A percentile compares a stretch with the other conserved stretches of the same genome.
These are phyloP conservation scores for Drosophila lacicola DNA, from an alignment of 2,888 invertebrate species.

Conservation along the genomic window DNA sequence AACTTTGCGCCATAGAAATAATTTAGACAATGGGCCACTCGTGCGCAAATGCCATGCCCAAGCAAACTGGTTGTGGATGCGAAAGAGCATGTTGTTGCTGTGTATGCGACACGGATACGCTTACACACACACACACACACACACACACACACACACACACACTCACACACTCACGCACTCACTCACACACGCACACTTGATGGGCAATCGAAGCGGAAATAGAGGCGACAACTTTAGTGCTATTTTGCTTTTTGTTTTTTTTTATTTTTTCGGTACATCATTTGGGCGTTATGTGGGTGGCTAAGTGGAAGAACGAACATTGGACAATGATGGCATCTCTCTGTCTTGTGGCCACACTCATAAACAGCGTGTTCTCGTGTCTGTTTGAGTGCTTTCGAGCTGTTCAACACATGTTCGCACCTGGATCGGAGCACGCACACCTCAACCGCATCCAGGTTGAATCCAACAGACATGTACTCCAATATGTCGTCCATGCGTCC, in stretches of 20 bases:
- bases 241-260: conserved; percentile 24
- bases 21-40: conserved; percentile 77
- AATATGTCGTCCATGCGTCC: conserved; percentile 10
- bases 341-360: conserved; percentile 15
- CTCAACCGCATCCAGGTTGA: conserved; percentile 29
- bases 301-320: conserved; percentile 23
- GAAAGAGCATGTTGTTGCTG: conserved; percentile 22
- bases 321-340: conserved; percentile 23
- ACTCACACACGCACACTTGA: conserved; percentile 7
- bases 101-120: conserved; percentile 18
- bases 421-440: conserved; percentile 39
- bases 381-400: conserved; percentile 29
- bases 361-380: conserved; percentile 10
- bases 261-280: conserved; percentile 21
- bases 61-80: conserved; percentile 24
- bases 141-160: conserved; percentile 1
- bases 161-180: conserved; percentile 2
- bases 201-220: conserved; percentile 31
- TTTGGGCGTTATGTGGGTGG: conserved; percentile 21
- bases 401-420: conserved; percentile 60
- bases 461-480: neutral
- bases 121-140: conserved; percentile 7
- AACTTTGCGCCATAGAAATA: conserved; percentile 67
- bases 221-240: conserved; percentile 66
- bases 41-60: conserved; percentile 69